Percentiles rank a stretch among this genome's conserved stretches.
phyloP scores from a whole-genome alignment of 2,113 vertebrate genomes.

The Neoarius graeffei region DNA sequence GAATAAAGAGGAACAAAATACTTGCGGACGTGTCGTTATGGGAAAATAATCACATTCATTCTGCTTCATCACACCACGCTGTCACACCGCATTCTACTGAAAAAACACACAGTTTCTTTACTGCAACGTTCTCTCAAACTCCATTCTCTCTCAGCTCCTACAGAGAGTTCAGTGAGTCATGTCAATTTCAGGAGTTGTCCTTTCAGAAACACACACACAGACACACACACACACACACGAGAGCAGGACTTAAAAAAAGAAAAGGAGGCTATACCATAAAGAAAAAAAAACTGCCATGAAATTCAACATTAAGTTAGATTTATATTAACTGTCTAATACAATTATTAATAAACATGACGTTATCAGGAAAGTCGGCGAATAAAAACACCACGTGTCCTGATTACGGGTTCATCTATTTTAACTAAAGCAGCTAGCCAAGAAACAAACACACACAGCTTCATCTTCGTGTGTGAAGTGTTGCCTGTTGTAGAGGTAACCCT shows the following conservation, averaged over 20 bases:
- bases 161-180: not conserved
- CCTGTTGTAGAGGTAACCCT: not conserved
- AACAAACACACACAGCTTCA: not conserved
- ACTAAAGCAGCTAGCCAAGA: no score
- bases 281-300: not conserved
- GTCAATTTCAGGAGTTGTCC: slow-evolving; percentile 62
- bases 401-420: no score
- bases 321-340: no score
- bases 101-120: not conserved
- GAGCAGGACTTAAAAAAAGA: no score
- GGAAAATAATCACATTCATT: not conserved
- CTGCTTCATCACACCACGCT: not conserved
- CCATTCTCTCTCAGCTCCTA: not conserved
- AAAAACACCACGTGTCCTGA: no score
- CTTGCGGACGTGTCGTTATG: not conserved
- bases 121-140: not conserved
- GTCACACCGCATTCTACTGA: not conserved
- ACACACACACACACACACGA: slow-evolving; percentile 7
- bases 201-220: slow-evolving; percentile 68
- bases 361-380: no score
- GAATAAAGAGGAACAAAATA: not conserved
- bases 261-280: not conserved
- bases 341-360: no score
- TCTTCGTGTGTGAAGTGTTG: not conserved
- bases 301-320: no score